Conservation (phyloP, 2,888 invertebrate species). For the Cataglyphis albicans region DNA sequence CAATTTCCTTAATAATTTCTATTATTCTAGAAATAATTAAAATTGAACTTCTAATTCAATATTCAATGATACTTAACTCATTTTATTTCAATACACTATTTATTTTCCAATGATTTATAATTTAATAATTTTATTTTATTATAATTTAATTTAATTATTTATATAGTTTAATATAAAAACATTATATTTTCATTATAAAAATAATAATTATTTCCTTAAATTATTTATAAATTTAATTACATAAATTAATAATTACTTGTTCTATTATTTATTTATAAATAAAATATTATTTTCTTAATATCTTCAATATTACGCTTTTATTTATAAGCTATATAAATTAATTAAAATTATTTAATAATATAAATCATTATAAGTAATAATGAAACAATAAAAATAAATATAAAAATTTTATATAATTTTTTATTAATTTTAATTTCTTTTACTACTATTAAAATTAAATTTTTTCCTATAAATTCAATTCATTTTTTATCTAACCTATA, state of each 20-base stretch:
- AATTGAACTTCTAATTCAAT: slow-evolving; percentile 89
- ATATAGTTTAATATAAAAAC: slow-evolving; percentile 82
- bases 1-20: too few relatives aligned
- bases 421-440: too few relatives aligned
- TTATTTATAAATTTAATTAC: too few relatives aligned
- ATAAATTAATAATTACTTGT: too few relatives aligned
- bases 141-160: too few relatives aligned
- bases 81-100: too few relatives aligned
- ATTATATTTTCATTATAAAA: too few relatives aligned
- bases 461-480: slow-evolving; percentile 26
- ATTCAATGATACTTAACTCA: slow-evolving; percentile 74
- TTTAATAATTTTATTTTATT: too few relatives aligned
- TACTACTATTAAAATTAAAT: too few relatives aligned
- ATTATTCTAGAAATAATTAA: slow-evolving; percentile 72
- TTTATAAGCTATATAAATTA: slow-evolving; percentile 73
- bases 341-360: slow-evolving; percentile 4
- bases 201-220: slow-evolving; percentile 84
- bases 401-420: not conserved
- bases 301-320: slow-evolving; percentile 86
- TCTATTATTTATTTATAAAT: slow-evolving; percentile 76
- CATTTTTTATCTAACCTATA: slow-evolving; percentile 42
- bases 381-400: slow-evolving; percentile 6
- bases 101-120: too few relatives aligned
- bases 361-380: not conserved
- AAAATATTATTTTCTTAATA: slow-evolving; percentile 82